phyloP scores from a whole-genome alignment of 2,888 invertebrate species.

The Nemoura dubitans region DNA sequence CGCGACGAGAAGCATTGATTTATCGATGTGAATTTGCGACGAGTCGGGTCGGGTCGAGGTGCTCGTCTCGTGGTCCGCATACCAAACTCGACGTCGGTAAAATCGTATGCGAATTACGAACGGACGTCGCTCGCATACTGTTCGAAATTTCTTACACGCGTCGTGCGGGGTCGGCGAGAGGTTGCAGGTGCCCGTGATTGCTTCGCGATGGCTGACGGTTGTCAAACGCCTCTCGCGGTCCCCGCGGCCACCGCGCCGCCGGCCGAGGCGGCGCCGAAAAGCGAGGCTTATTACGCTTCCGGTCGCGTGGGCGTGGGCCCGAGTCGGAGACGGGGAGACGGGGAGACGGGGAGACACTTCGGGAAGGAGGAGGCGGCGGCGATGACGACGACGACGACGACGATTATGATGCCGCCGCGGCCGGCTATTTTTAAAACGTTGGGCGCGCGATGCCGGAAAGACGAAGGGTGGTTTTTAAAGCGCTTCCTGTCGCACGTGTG shows the following conservation, averaged over 20 bases:
- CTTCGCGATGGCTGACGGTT: neutral
- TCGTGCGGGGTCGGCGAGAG: neutral
- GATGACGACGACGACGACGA: too few relatives aligned
- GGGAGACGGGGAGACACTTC: too few relatives aligned
- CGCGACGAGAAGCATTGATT: neutral
- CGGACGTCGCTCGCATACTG: neutral
- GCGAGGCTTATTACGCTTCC: neutral
- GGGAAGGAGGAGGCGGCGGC: too few relatives aligned
- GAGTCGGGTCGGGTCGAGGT: neutral
- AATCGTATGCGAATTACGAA: neutral
- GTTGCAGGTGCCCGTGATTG: neutral
- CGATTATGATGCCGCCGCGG: neutral
- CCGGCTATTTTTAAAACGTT: neutral
- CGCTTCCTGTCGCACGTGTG: neutral
- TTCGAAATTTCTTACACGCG: neutral
- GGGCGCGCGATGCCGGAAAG: neutral
- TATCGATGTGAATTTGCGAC: neutral
- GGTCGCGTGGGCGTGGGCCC: neutral
- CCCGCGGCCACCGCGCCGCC: neutral
- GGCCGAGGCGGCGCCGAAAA: neutral
- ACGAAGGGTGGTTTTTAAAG: conserved; percentile 7
- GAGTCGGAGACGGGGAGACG: neutral
- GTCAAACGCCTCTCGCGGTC: neutral
- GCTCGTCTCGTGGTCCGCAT: neutral
- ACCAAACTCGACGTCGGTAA: neutral